A percentile compares a stretch with the other conserved stretches of the same genome.
phyloP scores from a whole-genome alignment of 1,140 invertebrate genomes.

The Achatina immaculata region DNA sequence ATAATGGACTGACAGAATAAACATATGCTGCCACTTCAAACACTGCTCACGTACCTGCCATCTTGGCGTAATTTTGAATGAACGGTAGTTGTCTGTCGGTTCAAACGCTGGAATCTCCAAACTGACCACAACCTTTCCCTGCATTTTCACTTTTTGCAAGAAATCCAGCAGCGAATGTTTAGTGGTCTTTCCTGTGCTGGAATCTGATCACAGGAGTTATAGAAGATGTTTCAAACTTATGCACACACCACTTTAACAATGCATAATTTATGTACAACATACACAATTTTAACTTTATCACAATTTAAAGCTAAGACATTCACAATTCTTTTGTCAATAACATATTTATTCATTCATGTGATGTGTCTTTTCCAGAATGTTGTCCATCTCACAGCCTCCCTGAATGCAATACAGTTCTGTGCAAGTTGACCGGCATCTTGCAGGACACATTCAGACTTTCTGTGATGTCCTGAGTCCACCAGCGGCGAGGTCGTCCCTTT shows the following conservation, averaged over 20 bases:
- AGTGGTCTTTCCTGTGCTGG: not conserved
- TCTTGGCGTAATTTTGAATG: conserved; percentile 73
- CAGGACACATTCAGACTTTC: no score
- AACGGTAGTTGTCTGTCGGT: conserved; percentile 37
- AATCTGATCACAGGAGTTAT: not conserved
- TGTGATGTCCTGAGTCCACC: no score
- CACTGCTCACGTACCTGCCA: conserved; percentile 38
- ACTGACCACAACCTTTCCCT: conserved; percentile 76
- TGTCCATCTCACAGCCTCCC: no score
- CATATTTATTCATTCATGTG: no score
- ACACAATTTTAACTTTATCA: no score
- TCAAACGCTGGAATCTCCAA: conserved; percentile 74
- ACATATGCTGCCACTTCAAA: not conserved
- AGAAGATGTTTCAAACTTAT: not conserved
- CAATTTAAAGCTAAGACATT: no score
- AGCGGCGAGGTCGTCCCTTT: no score
- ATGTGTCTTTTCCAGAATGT: no score
- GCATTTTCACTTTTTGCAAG: conserved; percentile 75
- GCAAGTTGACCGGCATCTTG: no score
- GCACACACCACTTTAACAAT: not conserved
- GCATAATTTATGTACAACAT: no score
- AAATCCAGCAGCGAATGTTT: conserved; percentile 70
- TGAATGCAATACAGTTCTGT: no score
- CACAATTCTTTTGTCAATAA: not conserved
- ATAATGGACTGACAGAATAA: no score